Evolutionary conservation across 1,140 invertebrate genomes (phyloP).

Genomic region (Sinella curviseta): DNA sequence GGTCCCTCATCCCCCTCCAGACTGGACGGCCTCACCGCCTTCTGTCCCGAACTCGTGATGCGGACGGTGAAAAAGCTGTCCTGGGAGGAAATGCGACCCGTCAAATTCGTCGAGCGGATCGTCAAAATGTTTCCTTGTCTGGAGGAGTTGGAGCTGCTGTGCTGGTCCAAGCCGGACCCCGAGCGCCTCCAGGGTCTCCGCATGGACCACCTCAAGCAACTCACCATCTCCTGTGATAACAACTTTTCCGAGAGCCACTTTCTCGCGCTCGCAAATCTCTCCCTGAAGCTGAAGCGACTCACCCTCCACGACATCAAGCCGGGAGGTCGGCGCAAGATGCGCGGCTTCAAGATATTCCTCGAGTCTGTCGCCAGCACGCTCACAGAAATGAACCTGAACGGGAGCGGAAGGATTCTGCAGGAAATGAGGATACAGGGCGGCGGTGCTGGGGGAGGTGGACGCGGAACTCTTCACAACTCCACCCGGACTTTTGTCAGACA

Average conservation of each 20-base stretch:
- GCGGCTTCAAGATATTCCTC: slow-evolving; percentile 20
- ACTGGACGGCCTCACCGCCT: slow-evolving; percentile 3
- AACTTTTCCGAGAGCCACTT: slow-evolving; percentile 25
- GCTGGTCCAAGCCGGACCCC: slow-evolving; percentile 18
- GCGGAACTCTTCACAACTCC: neutral
- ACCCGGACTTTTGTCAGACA: slow-evolving; percentile 4
- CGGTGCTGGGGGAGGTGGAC: neutral
- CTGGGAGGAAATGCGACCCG: slow-evolving; percentile 25
- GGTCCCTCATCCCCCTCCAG: neutral
- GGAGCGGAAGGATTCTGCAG: neutral
- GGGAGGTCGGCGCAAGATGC: slow-evolving; percentile 16
- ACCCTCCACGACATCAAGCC: slow-evolving; percentile 19
- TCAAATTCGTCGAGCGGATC: slow-evolving; percentile 15
- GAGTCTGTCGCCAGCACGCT: neutral
- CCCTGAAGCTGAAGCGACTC: slow-evolving; percentile 15
- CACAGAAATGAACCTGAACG: slow-evolving; percentile 14
- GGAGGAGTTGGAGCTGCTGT: slow-evolving; percentile 28
- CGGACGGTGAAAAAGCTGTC: slow-evolving; percentile 18
- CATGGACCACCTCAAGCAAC: neutral
- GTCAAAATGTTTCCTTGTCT: slow-evolving; percentile 28
- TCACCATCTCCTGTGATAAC: slow-evolving; percentile 29
- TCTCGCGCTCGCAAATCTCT: slow-evolving; percentile 18
- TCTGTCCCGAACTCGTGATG: neutral
- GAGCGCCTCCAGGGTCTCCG: neutral
- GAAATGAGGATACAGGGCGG: neutral